Conservation (phyloP, 2,113 vertebrate species). For the Oncorhynchus mykiss region DNA sequence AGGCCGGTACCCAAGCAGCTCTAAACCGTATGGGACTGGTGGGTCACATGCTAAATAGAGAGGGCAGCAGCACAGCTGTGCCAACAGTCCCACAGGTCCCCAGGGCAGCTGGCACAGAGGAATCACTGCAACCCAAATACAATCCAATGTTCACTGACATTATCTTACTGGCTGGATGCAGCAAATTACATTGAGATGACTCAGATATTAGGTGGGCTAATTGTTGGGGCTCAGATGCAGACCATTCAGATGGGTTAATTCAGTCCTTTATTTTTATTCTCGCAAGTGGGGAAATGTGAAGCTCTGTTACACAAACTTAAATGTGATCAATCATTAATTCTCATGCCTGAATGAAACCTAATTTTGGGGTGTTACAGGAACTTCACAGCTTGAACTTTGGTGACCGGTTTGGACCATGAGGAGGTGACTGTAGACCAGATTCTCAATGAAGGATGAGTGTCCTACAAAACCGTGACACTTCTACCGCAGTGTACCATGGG, state of each 20-base stretch:
- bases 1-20: slow-evolving; percentile 3
- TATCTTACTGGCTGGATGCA: not conserved
- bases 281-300: not conserved
- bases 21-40: slow-evolving; percentile 26
- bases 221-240: not conserved
- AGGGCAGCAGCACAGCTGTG: slow-evolving; percentile 40
- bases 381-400: not conserved
- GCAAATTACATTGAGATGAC: not conserved
- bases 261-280: not conserved
- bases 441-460: not conserved
- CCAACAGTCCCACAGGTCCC: slow-evolving; percentile 36
- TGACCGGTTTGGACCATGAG: not conserved
- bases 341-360: too few species aligned
- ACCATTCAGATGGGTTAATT: not conserved
- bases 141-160: not conserved
- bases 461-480: not conserved
- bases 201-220: not conserved
- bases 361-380: too few species aligned
- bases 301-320: not conserved
- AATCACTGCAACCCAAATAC: slow-evolving; percentile 1
- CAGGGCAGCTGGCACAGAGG: slow-evolving; percentile 33
- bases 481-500: not conserved
- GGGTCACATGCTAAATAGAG: slow-evolving; percentile 53
- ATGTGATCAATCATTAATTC: too few species aligned
- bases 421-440: not conserved